Conservation (phyloP, 2,888 invertebrate genomes). For the Leptopilina myrica region DNA sequence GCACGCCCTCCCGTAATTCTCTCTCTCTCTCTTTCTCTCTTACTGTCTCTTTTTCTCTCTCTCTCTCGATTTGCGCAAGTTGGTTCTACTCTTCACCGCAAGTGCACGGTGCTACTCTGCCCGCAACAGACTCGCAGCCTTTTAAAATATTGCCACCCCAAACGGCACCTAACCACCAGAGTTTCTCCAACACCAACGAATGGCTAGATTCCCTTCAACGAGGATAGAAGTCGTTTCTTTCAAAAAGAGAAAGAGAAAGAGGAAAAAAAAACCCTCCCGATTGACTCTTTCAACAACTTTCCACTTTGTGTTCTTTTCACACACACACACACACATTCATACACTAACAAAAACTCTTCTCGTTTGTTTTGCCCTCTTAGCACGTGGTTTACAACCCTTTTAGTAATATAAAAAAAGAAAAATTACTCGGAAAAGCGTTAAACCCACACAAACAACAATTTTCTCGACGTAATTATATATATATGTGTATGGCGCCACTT, state of each 20-base stretch:
- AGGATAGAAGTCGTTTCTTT: slow-evolving; percentile 44
- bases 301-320: slow-evolving; percentile 29
- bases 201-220: slow-evolving; percentile 51
- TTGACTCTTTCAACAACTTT: slow-evolving; percentile 37
- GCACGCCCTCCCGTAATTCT: slow-evolving; percentile 60
- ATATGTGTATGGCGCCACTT: slow-evolving; percentile 1
- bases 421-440: slow-evolving; percentile 16
- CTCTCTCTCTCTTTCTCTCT: slow-evolving; percentile 40
- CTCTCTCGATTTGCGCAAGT: slow-evolving; percentile 49
- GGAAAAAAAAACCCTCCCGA: slow-evolving; percentile 32
- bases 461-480: neutral
- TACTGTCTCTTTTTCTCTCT: neutral
- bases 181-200: slow-evolving; percentile 44
- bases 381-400: slow-evolving; percentile 29
- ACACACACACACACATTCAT: neutral
- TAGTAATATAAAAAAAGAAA: slow-evolving; percentile 38
- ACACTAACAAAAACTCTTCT: slow-evolving; percentile 20
- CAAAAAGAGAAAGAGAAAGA: neutral
- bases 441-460: slow-evolving; percentile 3
- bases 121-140: slow-evolving; percentile 57
- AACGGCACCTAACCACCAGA: slow-evolving; percentile 46
- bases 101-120: slow-evolving; percentile 51
- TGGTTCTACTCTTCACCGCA: slow-evolving; percentile 52
- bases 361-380: slow-evolving; percentile 18
- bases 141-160: slow-evolving; percentile 62